Conservation (phyloP, 2,113 vertebrate genomes). For the Pampusana beccarii region DNA sequence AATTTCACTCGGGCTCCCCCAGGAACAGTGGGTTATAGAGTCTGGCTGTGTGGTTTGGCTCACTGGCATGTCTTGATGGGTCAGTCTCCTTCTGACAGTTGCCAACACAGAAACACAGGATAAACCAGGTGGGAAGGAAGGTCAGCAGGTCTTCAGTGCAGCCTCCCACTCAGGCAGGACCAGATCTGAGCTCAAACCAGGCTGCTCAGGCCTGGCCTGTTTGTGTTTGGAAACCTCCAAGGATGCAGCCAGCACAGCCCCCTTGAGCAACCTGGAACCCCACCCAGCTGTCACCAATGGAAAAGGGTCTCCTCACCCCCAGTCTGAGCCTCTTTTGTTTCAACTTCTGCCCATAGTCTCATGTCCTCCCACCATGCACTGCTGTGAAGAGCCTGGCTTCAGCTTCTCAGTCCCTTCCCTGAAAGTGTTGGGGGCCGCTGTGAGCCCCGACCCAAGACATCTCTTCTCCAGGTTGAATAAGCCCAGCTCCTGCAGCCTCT, state of each 20-base stretch:
- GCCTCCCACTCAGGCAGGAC: not conserved
- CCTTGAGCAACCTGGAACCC: not conserved
- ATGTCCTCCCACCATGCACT: no score
- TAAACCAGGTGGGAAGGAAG: not conserved
- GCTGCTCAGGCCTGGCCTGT: not conserved
- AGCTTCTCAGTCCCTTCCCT: no score
- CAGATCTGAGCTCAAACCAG: not conserved
- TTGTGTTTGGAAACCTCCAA: not conserved
- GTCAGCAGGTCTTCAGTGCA: not conserved
- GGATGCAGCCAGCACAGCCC: not conserved
- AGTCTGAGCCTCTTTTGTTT: not conserved
- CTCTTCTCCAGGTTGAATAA: not conserved
- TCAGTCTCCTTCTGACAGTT: not conserved
- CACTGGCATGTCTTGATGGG: not conserved
- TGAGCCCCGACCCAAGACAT: no score
- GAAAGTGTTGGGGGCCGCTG: no score
- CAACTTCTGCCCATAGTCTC: no score
- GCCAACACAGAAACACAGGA: not conserved
- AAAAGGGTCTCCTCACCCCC: not conserved
- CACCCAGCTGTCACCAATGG: not conserved
- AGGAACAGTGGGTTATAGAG: not conserved
- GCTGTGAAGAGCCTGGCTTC: no score
- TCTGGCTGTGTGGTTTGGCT: not conserved
- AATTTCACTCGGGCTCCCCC: not conserved
- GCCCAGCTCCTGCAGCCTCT: not conserved